A percentile compares a stretch with the other conserved stretches of the same genome.
Conservation (phyloP, 2,113 vertebrate species). For the Muntiacus reevesi region DNA sequence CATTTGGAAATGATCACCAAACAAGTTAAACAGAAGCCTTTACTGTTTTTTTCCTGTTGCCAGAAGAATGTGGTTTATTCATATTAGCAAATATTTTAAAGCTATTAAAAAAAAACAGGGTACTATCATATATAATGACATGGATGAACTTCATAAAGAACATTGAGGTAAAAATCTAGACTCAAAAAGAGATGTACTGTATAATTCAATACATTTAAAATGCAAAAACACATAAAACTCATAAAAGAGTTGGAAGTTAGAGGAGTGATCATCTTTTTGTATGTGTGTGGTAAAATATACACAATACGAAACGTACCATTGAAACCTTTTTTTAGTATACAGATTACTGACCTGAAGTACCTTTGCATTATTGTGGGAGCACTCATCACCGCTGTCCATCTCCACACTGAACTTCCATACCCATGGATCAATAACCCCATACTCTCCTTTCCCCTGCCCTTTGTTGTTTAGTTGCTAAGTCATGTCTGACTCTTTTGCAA, state of each 20-base stretch:
- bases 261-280: background rate
- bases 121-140: background rate
- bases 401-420: background rate
- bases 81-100: background rate
- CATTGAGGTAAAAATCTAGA: background rate
- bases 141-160: background rate
- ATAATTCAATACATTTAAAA: background rate
- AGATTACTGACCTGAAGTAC: background rate
- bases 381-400: background rate
- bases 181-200: background rate
- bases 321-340: background rate
- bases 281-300: background rate
- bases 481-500: background rate
- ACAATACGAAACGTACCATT: background rate
- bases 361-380: rapidly evolving
- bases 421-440: background rate
- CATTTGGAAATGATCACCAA: background rate
- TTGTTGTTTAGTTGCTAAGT: background rate
- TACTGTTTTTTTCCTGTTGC: background rate
- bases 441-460: background rate
- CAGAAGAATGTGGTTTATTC: background rate
- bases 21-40: background rate
- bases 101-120: background rate
- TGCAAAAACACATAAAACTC: background rate
- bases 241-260: background rate